Percentiles rank a stretch among this genome's conserved stretches.
phyloP scores from a whole-genome alignment of 2,888 invertebrate species.

The Cephus pygmeus region DNA sequence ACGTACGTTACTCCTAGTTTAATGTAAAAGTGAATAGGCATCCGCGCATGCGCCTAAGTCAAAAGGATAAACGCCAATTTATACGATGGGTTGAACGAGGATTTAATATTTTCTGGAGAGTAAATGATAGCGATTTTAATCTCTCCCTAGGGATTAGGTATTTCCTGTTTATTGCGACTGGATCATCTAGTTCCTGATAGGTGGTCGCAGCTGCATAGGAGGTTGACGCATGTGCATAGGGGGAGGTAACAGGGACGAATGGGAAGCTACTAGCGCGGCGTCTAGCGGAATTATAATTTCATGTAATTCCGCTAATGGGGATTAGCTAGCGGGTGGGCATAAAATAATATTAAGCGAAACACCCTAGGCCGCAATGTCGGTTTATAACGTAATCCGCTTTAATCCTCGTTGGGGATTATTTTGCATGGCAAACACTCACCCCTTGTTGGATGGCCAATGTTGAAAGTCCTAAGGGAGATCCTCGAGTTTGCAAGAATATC shows the following conservation, averaged over 20 bases:
- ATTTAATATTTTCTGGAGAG: background rate
- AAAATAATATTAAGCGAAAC: constrained; percentile 44
- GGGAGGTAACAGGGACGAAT: background rate
- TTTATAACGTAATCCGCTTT: constrained; percentile 29
- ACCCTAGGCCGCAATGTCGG: constrained; percentile 28
- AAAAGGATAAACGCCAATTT: background rate
- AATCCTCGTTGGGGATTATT: constrained; percentile 33
- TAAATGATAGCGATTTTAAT: background rate
- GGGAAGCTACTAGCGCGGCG: background rate
- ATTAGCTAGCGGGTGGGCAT: constrained; percentile 36
- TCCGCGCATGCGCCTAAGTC: too few species aligned
- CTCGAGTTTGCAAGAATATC: background rate
- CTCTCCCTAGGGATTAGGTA: background rate
- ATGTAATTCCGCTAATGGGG: constrained; percentile 51
- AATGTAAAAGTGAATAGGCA: too few species aligned
- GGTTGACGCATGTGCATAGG: background rate
- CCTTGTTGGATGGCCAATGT: background rate
- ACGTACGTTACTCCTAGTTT: background rate
- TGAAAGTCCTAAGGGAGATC: background rate
- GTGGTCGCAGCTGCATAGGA: background rate
- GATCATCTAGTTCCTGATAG: background rate
- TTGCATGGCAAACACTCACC: constrained; percentile 19
- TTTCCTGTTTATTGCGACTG: background rate
- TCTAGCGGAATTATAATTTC: constrained; percentile 33
- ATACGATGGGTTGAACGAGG: background rate